Base-by-base conservation (phyloP, 2,797 vertebrate species). In the Selene dorsalis region DNA sequence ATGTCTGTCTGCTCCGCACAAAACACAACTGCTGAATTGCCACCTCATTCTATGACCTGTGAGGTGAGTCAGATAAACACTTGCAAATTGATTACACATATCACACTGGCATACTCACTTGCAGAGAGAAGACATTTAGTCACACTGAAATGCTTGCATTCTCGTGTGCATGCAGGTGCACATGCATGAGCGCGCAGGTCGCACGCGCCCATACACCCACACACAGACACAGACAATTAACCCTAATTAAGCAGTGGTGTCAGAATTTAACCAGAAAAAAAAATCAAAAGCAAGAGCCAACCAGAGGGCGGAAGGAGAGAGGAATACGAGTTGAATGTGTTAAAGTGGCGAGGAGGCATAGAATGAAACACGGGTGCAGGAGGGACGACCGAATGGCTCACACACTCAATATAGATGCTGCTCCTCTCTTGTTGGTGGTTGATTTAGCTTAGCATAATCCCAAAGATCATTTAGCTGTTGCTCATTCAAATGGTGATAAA, bases 381-480 rank as follows among this genome's bases (percentile, higher is more conserved):
- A 65, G 75, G 56, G 74, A 45, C 41, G 45, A 38, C 11, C 11
- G 48, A 55, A 73, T 38, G 66, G 61, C 82, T 84, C 72, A 78
- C 50, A 75, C 68, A 56, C 79, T 85, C 73, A 26, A 35, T 73
- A 74, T 82, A 84, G 84, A 87, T 84, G 81, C 82, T 71, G 70
- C 78, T 88, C 73, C 69, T 35, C 82, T 91, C 88, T 91, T 88
- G 89, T 91, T 92, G 87, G 74, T 80, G 85, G 80, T 88, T 93
- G 85, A 93, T 90, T 89, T 89, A 91, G 91, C 71, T 92, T 84
- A 91, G 86, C 82, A 83, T 94, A 93, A 94, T 93, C 89, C 92
- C 86, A 80, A 77, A 93, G 88, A 93, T 92, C 91, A 89, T 93
- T 93, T 90, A 90, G 81, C 32, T 48, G 17, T 79, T 84, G 89